These are phyloP conservation scores for Pomatorhinus ruficollis DNA, from an alignment of 2,113 vertebrate genomes.

Conservation along the genomic window DNA sequence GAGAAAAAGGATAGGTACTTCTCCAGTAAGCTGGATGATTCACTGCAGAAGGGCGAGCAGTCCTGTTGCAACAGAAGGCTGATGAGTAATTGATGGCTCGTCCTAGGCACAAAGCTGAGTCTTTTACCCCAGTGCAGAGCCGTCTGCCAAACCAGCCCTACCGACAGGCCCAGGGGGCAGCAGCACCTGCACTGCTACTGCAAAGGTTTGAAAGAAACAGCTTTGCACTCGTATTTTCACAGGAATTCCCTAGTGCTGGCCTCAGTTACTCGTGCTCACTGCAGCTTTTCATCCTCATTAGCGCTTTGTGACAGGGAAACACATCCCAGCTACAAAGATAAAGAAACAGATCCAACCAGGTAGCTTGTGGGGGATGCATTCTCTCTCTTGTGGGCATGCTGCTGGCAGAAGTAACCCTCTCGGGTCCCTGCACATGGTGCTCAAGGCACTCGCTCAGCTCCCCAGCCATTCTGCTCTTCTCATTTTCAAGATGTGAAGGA, in stretches of 20 bases:
- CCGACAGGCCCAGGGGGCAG: neutral
- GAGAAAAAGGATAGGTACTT: neutral
- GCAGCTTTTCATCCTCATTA: neutral
- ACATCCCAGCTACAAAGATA: neutral
- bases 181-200: neutral
- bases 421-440: neutral
- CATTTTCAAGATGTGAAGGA: neutral
- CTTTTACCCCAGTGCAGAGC: neutral
- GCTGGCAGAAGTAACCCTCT: neutral
- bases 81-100: slow-evolving; percentile 1
- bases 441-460: neutral
- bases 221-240: neutral
- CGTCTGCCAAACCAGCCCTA: neutral
- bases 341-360: neutral
- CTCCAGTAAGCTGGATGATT: neutral
- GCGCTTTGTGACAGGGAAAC: neutral
- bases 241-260: neutral
- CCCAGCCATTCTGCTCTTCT: neutral
- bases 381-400: neutral
- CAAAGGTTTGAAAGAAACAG: neutral
- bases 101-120: neutral
- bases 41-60: neutral
- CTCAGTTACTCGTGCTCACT: neutral
- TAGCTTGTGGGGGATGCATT: neutral
- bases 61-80: slow-evolving; percentile 6